Percentiles rank a stretch among this genome's conserved stretches.
phyloP scores from a whole-genome alignment of 2,888 invertebrate genomes.

The Geophilus truncorum region DNA sequence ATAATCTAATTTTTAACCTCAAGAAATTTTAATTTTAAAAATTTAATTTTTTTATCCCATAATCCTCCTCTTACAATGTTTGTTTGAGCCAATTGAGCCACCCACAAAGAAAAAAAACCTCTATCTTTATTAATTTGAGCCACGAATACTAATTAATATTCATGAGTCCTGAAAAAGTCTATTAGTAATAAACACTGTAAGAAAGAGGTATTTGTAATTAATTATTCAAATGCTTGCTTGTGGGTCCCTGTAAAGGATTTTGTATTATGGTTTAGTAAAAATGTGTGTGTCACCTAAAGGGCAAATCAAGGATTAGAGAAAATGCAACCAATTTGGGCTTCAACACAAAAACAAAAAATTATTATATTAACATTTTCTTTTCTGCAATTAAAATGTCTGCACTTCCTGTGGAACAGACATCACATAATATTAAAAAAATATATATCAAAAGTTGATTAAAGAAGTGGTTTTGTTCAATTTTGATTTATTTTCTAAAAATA shows the following conservation, averaged over 20 bases:
- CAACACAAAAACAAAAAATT: conserved; percentile 1
- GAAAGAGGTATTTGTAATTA: not conserved
- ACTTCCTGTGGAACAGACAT: not conserved
- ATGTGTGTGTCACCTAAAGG: conserved; percentile 22
- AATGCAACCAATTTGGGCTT: not conserved
- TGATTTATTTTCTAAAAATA: too few species aligned
- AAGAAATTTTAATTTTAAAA: not conserved
- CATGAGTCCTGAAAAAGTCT: conserved; percentile 29
- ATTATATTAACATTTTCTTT: not conserved
- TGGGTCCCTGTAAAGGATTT: conserved; percentile 30
- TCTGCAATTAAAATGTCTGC: not conserved
- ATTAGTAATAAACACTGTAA: conserved; percentile 30
- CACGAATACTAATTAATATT: too few species aligned
- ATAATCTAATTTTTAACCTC: too few species aligned
- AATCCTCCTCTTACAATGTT: not conserved
- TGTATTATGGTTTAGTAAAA: not conserved
- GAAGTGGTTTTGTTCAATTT: too few species aligned
- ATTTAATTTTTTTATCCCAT: not conserved
- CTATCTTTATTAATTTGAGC: not conserved
- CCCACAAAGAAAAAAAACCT: too few species aligned
- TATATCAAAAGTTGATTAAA: not conserved
- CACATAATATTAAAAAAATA: not conserved
- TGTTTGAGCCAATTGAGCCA: not conserved
- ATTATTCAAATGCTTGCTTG: conserved; percentile 29
- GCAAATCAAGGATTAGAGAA: conserved; percentile 29